Evolutionary conservation across 2,888 invertebrate species (phyloP).

Genomic region (Ommatoiulus sabulosus): DNA sequence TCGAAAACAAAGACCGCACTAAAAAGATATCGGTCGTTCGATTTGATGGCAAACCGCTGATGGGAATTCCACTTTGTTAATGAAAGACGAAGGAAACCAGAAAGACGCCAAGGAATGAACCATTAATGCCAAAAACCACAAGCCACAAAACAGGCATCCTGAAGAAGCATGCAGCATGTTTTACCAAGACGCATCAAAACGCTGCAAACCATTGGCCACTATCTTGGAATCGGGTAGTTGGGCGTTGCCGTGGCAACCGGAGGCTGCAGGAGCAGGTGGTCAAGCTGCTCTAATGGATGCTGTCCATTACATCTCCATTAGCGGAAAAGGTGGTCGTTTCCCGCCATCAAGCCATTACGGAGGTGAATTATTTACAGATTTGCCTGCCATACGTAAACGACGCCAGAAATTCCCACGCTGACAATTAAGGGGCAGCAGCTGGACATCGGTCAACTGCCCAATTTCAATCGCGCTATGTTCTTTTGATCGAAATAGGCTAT

Average conservation of each 20-base stretch:
- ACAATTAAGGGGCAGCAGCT: not conserved
- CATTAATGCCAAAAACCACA: conserved; percentile 22
- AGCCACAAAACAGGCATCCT: not conserved
- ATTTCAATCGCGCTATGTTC: not conserved
- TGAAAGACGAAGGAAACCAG: not conserved
- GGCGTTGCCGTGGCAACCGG: not conserved
- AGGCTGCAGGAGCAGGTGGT: conserved; percentile 27
- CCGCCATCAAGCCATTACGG: conserved; percentile 4
- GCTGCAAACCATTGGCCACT: not conserved
- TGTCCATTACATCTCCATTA: conserved; percentile 28
- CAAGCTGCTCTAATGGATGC: conserved; percentile 1
- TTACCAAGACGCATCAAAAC: not conserved
- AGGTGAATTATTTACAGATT: conserved; percentile 23
- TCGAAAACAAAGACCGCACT: not conserved
- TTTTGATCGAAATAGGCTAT: too few relatives aligned
- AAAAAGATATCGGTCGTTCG: not conserved
- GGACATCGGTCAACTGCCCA: conserved; percentile 21
- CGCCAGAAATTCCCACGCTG: not conserved
- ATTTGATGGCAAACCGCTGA: conserved; percentile 14
- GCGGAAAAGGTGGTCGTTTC: not conserved
- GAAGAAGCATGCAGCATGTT: not conserved
- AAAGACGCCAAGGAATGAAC: not conserved
- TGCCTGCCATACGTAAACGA: not conserved
- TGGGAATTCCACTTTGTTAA: conserved; percentile 31
- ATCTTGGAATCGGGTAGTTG: not conserved